phyloP scores from a whole-genome alignment of 2,888 invertebrate genomes.

The Heteromurus nitidus region DNA sequence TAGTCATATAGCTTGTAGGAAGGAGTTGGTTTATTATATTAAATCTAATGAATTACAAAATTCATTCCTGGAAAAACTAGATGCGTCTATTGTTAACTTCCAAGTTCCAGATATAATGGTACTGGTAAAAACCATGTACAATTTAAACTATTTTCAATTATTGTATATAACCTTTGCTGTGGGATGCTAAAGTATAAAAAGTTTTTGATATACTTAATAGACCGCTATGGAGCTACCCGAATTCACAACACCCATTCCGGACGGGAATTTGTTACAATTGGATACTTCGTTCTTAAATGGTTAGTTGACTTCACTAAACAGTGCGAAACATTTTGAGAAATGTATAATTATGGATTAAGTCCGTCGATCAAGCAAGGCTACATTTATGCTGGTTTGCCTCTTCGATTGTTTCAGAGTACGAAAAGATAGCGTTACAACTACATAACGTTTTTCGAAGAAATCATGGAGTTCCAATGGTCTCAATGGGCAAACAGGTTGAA shows the following conservation, averaged over 20 bases:
- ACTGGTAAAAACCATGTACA: too few relatives aligned
- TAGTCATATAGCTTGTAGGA: not conserved
- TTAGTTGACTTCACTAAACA: constrained; percentile 8
- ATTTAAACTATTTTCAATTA: constrained; percentile 1
- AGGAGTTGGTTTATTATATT: not conserved
- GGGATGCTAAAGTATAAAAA: not conserved
- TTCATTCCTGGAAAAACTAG: constrained; percentile 11
- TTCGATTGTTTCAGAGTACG: constrained; percentile 47
- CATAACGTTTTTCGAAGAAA: constrained; percentile 59
- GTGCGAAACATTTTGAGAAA: not conserved
- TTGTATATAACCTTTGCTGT: not conserved
- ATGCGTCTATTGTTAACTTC: constrained; percentile 52
- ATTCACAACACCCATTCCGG: constrained; percentile 57
- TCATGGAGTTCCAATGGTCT: constrained; percentile 48
- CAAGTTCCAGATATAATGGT: constrained; percentile 52
- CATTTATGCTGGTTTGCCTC: not conserved
- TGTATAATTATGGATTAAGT: not conserved
- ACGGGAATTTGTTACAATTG: constrained; percentile 27
- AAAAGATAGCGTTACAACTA: constrained; percentile 51
- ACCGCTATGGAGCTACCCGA: constrained; percentile 30
- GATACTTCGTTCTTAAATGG: constrained; percentile 44
- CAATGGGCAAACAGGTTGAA: constrained; percentile 42
- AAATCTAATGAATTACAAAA: not conserved
- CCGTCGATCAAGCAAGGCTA: not conserved
- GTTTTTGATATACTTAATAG: constrained; percentile 11